Conservation (phyloP, 2,888 invertebrate genomes). For the Drosophila peninsularis region DNA sequence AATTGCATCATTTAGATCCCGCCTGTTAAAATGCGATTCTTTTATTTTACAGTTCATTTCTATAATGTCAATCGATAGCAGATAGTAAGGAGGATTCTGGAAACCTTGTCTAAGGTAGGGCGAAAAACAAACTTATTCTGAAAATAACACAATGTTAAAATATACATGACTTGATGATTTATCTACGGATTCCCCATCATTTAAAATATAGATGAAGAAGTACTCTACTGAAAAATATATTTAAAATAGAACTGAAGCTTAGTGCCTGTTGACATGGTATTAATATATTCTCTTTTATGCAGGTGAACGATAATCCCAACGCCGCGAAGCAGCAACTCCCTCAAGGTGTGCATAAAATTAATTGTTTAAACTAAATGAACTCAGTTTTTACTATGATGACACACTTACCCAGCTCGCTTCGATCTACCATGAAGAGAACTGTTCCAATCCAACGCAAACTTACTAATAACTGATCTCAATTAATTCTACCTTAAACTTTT, state of each 20-base stretch:
- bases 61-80: no score
- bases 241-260: neutral
- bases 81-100: neutral
- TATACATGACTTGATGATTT: constrained; percentile 18
- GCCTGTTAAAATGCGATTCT: no score
- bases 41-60: no score
- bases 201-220: constrained; percentile 27
- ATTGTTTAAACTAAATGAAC: neutral
- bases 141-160: neutral
- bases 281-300: neutral
- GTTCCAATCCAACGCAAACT: constrained; percentile 59
- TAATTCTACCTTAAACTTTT: neutral
- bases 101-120: neutral
- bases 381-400: constrained; percentile 41
- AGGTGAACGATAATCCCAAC: neutral
- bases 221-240: constrained; percentile 9
- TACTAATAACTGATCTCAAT: constrained; percentile 18
- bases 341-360: neutral
- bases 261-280: neutral
- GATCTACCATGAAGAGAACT: constrained; percentile 74
- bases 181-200: constrained; percentile 38
- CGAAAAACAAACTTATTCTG: no score
- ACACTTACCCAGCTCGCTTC: constrained; percentile 77
- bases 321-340: neutral
- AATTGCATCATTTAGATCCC: no score